phyloP scores from a whole-genome alignment of 92 coral and sea anemone species.

The Pocillopora grandis region DNA sequence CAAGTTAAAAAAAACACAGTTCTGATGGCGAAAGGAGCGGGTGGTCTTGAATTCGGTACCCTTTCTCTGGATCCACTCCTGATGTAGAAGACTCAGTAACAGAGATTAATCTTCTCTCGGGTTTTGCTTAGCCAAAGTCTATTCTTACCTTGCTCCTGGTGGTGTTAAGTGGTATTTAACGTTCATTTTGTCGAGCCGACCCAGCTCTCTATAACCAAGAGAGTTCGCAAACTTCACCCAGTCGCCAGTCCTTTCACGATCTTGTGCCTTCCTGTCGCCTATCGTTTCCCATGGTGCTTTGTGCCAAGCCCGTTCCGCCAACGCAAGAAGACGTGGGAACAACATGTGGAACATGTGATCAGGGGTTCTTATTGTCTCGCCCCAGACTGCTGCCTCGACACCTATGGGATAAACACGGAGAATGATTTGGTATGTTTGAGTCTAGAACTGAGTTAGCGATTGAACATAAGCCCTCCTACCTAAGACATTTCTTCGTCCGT shows the following conservation, averaged over 20 bases:
- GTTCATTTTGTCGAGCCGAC: conserved; percentile 64
- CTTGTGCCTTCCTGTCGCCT: conserved; percentile 27
- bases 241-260: conserved; percentile 48
- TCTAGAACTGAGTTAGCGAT: background rate
- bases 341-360: conserved; percentile 78
- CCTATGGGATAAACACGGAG: conserved; percentile 23
- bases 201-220: conserved; percentile 70
- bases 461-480: conserved; percentile 25
- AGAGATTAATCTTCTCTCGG: background rate
- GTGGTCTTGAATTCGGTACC: too few species aligned
- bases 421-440: background rate
- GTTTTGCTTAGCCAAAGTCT: background rate
- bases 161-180: conserved; percentile 71
- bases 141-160: conserved; percentile 76
- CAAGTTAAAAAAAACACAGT: too few species aligned
- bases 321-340: conserved; percentile 80
- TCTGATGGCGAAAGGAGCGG: too few species aligned
- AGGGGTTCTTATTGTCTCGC: conserved; percentile 84
- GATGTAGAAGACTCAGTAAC: too few species aligned
- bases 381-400: conserved; percentile 79
- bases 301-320: conserved; percentile 93
- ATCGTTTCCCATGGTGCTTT: conserved; percentile 76
- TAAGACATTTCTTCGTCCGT: conserved; percentile 35
- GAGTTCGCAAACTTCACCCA: conserved; percentile 78
- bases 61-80: too few species aligned